Evolutionary conservation across 2,113 vertebrate species (phyloP).

Genomic region (Myotis yumanensis): DNA sequence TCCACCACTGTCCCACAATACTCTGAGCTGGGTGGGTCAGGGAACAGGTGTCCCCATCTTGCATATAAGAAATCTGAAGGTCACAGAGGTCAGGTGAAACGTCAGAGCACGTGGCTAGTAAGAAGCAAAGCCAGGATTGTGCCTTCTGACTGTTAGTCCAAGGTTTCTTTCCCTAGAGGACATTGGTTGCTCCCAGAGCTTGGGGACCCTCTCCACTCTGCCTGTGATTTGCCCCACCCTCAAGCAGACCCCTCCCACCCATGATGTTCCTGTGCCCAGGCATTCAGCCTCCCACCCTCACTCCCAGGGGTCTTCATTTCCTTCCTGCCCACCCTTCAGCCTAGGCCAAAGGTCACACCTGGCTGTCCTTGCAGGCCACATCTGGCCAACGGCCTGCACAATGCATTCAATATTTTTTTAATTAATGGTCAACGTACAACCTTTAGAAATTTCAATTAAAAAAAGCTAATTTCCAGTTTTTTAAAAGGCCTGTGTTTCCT

Average conservation of each 20-base stretch:
- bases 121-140: not conserved
- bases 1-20: not conserved
- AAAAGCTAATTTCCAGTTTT: not conserved
- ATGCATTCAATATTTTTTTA: slow-evolving; percentile 3
- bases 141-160: not conserved
- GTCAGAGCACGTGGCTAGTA: not conserved
- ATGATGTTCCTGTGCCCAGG: not conserved
- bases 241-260: not conserved
- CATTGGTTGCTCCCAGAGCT: not conserved
- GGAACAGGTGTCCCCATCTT: not conserved
- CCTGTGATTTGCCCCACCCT: not conserved
- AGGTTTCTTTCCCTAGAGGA: not conserved
- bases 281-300: not conserved
- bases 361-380: not conserved
- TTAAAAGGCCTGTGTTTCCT: not conserved
- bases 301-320: not conserved
- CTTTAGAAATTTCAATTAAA: not conserved
- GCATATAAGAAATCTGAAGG: not conserved
- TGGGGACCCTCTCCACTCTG: not conserved
- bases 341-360: not conserved
- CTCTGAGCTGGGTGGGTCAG: not conserved
- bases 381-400: not conserved
- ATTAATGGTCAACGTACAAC: not conserved
- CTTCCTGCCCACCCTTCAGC: not conserved
- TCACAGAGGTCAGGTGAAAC: not conserved